phyloP scores from a whole-genome alignment of 2,113 vertebrate species.

The Anhinga anhinga region DNA sequence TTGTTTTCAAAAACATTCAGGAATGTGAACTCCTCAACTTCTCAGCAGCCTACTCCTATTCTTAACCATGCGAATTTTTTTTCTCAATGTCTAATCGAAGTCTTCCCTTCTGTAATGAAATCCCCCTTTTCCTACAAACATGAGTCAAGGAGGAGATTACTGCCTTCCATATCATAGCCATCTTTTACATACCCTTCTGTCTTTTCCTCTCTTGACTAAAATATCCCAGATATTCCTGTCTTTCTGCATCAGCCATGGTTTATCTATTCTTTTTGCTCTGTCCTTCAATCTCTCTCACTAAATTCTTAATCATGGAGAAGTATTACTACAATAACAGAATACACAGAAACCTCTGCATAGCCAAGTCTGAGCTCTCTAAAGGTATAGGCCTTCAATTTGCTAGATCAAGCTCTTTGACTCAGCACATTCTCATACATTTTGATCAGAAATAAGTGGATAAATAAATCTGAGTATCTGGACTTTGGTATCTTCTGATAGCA shows the following conservation, averaged over 20 bases:
- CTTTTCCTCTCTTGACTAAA: neutral
- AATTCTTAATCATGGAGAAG: neutral
- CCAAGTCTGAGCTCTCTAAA: neutral
- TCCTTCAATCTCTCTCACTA: neutral
- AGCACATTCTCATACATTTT: neutral
- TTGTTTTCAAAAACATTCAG: neutral
- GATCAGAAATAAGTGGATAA: neutral
- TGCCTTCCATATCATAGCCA: neutral
- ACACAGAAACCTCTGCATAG: neutral
- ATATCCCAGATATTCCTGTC: neutral
- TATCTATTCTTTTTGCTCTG: neutral
- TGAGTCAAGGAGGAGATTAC: neutral
- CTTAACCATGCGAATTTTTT: neutral
- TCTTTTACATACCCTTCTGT: neutral
- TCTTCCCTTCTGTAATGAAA: neutral
- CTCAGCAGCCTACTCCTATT: neutral
- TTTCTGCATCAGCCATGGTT: neutral
- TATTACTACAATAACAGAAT: neutral
- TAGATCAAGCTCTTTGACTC: neutral
- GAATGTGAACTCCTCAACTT: neutral
- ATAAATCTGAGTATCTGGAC: neutral
- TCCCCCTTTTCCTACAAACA: neutral
- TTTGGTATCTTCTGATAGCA: neutral
- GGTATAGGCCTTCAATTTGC: neutral
- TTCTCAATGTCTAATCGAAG: neutral